Evolutionary conservation across 2,113 vertebrate species (phyloP).

Genomic region (Gallinago jamesoni): DNA sequence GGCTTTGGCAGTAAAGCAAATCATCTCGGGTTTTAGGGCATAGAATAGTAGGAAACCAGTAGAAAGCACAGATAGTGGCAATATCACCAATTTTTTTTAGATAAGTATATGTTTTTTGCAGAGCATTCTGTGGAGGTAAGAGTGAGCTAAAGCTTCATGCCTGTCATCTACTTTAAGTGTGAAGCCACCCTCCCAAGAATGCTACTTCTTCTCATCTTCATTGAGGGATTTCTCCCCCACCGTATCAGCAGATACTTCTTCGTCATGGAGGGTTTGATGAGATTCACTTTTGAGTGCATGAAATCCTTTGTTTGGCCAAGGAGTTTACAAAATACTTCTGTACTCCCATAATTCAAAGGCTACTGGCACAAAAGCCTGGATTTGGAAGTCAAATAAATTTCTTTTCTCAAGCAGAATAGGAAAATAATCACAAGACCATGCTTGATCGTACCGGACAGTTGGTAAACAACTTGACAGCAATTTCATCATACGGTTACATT

Average conservation of each 20-base stretch:
- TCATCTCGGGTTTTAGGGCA: neutral
- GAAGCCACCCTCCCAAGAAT: neutral
- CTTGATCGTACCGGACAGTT: slow-evolving; percentile 37
- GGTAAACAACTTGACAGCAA: slow-evolving; percentile 58
- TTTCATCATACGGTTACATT: slow-evolving; percentile 21
- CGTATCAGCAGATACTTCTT: neutral
- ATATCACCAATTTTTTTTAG: neutral
- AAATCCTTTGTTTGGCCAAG: neutral
- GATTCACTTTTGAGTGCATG: neutral
- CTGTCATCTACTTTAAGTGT: neutral
- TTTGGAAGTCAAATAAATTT: slow-evolving; percentile 13
- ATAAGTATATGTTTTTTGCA: neutral
- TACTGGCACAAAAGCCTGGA: neutral
- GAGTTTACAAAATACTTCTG: neutral
- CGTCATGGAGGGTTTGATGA: neutral
- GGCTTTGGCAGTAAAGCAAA: neutral
- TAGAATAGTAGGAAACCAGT: neutral
- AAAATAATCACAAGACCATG: slow-evolving; percentile 16
- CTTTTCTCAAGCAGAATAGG: neutral
- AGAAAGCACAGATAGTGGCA: neutral
- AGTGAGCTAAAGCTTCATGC: neutral
- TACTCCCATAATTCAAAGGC: neutral
- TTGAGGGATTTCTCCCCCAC: neutral
- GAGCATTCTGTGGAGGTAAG: neutral
- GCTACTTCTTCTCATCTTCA: neutral